Conservation (phyloP, 2,797 vertebrate genomes). For the Enteromius unitaeniatus region DNA sequence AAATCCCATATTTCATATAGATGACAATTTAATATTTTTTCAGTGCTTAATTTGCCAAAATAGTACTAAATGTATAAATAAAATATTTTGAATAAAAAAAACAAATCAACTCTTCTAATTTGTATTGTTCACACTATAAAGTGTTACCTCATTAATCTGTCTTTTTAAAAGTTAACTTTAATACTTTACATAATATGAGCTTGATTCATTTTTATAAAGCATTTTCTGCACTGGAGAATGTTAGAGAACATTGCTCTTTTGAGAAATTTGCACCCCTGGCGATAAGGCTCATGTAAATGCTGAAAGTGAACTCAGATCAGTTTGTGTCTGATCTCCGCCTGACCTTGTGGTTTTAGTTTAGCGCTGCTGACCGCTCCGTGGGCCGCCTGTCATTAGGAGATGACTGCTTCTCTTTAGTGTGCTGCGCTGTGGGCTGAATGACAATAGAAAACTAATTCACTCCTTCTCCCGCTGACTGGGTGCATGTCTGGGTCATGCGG, state of each 20-base stretch:
- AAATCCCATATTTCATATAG: background rate
- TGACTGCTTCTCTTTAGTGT: conserved; percentile 41
- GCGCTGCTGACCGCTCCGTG: conserved; percentile 28
- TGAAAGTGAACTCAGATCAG: conserved; percentile 50
- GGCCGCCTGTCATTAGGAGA: conserved; percentile 55
- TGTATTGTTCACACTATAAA: background rate
- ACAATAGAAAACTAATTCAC: conserved; percentile 66
- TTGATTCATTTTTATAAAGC: background rate
- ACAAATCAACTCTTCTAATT: background rate
- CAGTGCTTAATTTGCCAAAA: background rate
- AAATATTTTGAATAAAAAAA: background rate
- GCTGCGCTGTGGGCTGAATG: conserved; percentile 40
- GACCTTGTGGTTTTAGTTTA: conserved; percentile 49
- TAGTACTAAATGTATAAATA: background rate
- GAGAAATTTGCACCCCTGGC: background rate
- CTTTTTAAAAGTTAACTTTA: background rate
- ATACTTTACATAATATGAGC: background rate
- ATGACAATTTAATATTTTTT: background rate
- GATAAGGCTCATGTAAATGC: conserved; percentile 30
- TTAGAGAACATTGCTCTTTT: background rate
- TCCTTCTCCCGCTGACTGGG: conserved; percentile 75
- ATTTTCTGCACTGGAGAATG: background rate
- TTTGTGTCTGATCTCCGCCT: conserved; percentile 38
- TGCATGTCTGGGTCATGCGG: conserved; percentile 77
- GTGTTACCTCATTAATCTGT: background rate